phyloP scores from a whole-genome alignment of 1,140 invertebrate genomes.

The Daktulosphaira vitifoliae region DNA sequence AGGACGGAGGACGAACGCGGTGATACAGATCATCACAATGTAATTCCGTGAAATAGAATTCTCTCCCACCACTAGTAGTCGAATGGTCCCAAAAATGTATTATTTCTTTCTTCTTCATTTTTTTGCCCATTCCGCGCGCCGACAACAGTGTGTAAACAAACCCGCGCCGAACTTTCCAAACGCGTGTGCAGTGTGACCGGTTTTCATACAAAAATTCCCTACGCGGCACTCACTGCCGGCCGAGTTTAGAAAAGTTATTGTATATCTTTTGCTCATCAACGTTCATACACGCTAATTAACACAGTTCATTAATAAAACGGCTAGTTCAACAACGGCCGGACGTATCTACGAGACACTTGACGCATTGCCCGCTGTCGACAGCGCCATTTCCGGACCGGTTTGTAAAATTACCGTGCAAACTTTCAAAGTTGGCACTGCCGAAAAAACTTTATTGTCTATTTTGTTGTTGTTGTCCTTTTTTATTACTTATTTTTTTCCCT shows the following conservation, averaged over 20 bases:
- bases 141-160: constrained; percentile 7
- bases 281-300: constrained; percentile 18
- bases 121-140: constrained; percentile 2
- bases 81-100: neutral
- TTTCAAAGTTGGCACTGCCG: constrained; percentile 34
- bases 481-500: neutral
- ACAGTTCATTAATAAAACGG: constrained; percentile 14
- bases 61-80: constrained; percentile 4
- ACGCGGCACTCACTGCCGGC: neutral
- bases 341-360: no score
- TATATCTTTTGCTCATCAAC: neutral
- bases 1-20: constrained; percentile 8
- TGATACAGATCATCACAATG: constrained; percentile 31
- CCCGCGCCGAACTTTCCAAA: constrained; percentile 27
- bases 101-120: neutral
- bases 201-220: neutral
- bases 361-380: no score
- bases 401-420: constrained; percentile 29
- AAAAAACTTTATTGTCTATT: constrained; percentile 31
- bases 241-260: neutral
- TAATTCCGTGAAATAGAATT: constrained; percentile 33
- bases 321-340: no score
- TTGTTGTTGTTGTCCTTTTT: neutral
- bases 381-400: neutral
- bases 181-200: constrained; percentile 20